phyloP scores from a whole-genome alignment of 2,113 vertebrate species.

The Malurus melanocephalus region DNA sequence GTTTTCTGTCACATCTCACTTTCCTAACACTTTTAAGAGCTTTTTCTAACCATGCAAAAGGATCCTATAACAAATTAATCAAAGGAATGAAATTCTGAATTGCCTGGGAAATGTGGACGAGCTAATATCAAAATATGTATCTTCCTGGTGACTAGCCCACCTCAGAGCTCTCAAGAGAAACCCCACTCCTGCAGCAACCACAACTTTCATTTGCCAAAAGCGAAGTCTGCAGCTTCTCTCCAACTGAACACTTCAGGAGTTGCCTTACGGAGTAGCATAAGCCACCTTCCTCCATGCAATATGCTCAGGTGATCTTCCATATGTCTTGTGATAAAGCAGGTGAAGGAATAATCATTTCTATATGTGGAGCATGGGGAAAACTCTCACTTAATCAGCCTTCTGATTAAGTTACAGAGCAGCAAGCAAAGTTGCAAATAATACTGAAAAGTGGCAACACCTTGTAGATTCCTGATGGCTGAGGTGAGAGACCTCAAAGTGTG shows the following conservation, averaged over 20 bases:
- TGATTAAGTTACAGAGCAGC: not conserved
- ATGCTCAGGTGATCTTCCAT: not conserved
- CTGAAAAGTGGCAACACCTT: not conserved
- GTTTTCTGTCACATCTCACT: not conserved
- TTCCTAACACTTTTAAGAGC: not conserved
- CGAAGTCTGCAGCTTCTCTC: fast-evolving
- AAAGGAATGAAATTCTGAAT: not conserved
- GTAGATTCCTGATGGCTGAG: not conserved
- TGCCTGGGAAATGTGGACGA: not conserved
- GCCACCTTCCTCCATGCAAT: not conserved
- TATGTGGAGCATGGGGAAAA: not conserved
- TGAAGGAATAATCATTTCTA: not conserved
- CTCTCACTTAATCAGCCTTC: not conserved
- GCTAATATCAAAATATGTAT: not conserved
- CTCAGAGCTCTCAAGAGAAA: not conserved
- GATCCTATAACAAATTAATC: not conserved
- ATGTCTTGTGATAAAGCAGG: not conserved
- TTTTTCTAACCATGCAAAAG: not conserved
- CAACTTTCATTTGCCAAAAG: not conserved
- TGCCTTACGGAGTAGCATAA: not conserved
- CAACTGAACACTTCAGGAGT: not conserved
- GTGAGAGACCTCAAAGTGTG: fast-evolving
- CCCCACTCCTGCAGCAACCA: not conserved
- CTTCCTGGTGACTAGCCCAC: not conserved
- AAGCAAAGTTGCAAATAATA: not conserved